Percentiles rank a stretch among this genome's conserved stretches.
Evolutionary conservation across 1,140 invertebrate species (phyloP).

Genomic region (Adelges cooleyi): DNA sequence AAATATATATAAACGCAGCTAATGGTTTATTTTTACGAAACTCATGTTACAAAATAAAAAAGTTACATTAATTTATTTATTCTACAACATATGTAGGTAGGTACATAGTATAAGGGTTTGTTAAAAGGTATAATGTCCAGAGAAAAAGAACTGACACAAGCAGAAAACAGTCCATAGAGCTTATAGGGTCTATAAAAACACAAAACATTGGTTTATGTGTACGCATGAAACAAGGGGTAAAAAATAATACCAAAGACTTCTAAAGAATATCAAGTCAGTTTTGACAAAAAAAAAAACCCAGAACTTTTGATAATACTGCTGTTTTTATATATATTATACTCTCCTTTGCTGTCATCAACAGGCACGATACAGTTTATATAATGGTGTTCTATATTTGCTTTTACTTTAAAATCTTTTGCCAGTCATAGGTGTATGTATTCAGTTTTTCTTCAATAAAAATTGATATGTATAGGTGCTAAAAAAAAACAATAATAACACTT

Average conservation of each 20-base stretch:
- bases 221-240: neutral
- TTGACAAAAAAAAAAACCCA: constrained; percentile 6
- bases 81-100: no score
- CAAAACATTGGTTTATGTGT: neutral
- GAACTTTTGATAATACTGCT: constrained; percentile 4
- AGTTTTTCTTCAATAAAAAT: no score
- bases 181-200: neutral
- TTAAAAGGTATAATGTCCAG: neutral
- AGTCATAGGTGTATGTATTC: no score
- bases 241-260: constrained; percentile 14
- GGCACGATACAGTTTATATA: no score
- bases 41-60: no score
- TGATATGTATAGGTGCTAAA: no score
- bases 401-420: no score
- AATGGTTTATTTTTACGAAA: no score
- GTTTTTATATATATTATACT: neutral
- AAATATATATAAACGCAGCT: no score
- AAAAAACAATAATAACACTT: no score
- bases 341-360: constrained; percentile 10
- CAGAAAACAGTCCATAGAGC: neutral
- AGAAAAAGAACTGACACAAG: neutral
- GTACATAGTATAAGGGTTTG: neutral
- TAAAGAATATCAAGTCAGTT: neutral
- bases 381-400: no score
- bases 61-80: no score